Evolutionary conservation across 2,888 invertebrate genomes (phyloP).

Genomic region (Apamea epomidion): DNA sequence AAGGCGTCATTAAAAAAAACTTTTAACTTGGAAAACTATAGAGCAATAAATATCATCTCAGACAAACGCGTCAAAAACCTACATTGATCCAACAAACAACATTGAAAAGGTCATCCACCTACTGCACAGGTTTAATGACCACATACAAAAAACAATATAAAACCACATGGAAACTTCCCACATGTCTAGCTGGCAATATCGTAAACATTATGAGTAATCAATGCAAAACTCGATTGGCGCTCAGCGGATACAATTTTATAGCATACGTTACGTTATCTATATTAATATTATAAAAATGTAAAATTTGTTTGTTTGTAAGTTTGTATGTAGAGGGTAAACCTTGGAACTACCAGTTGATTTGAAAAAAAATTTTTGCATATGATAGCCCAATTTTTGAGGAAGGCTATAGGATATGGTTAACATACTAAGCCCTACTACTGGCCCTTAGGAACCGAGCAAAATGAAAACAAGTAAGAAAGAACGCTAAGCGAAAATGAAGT

Average conservation of each 20-base stretch:
- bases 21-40: background rate
- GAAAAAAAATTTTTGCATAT: too few relatives aligned
- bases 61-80: background rate
- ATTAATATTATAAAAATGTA: background rate
- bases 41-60: background rate
- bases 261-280: slow-evolving; percentile 7
- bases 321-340: too few relatives aligned
- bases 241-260: background rate
- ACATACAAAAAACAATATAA: slow-evolving; percentile 6
- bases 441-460: too few relatives aligned
- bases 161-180: slow-evolving; percentile 29
- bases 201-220: slow-evolving; percentile 44
- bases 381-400: too few relatives aligned
- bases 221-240: slow-evolving; percentile 29
- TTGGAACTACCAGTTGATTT: too few relatives aligned
- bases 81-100: background rate
- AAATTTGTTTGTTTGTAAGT: too few relatives aligned
- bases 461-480: too few relatives aligned
- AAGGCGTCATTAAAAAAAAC: background rate
- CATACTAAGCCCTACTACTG: too few relatives aligned
- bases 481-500: too few relatives aligned
- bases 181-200: background rate
- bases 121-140: slow-evolving; percentile 21
- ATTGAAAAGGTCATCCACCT: slow-evolving; percentile 7
- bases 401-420: too few relatives aligned